Evolutionary conservation across 2,888 invertebrate genomes (phyloP), one percentile per base, ranked within the genome.

Genomic region (Cinara cedri): DNA sequence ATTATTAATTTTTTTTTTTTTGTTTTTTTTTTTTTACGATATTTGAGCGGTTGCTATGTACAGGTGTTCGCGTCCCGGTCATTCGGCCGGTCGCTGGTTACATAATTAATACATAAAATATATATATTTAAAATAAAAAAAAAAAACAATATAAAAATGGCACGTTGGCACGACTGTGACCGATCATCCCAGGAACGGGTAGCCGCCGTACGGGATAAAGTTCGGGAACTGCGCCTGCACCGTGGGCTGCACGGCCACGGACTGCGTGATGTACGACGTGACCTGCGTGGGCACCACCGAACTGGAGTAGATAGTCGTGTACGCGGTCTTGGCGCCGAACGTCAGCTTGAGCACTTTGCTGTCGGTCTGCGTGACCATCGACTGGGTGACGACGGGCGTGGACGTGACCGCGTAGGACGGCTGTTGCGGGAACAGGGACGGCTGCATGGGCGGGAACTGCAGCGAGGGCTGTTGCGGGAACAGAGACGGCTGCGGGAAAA

Each of bases 251-350:
- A 93, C 88, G 3, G 93, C 90, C 44, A 95, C 87, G 0, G 93
- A 93, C 19, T 92, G 91, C 9, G 95, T 95, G 82, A 95, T 89
- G 85, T 92, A 93, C 19, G 93, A 91, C n/a, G 95, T 95, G 81
- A 95, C 86, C 72, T 91, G 88, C 0, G 94, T 94, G 10, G 95
- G 94, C 60, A 95, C 90, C 63, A 95, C 90, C 84, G 90, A 91
- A 55, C 95, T 94, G 2, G 93, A 92, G 85, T 91, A 94, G 81
- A 96, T 88, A 1, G 95, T 95, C 10, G 95, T 95, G 85, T 92
- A 93, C 0, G 94, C 91, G 0, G 95, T 95, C 86, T 93, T 94
- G 49, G 95, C 95, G n/a, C 95, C 95, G 85, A 95, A 95, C 14
- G 94, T 95, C 83, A 95, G 87, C 86, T 95, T 94, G 82, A 95